Evolutionary conservation across 2,888 invertebrate species (phyloP), one percentile per base, ranked within the genome.

Genomic region (Archips crataeganus): DNA sequence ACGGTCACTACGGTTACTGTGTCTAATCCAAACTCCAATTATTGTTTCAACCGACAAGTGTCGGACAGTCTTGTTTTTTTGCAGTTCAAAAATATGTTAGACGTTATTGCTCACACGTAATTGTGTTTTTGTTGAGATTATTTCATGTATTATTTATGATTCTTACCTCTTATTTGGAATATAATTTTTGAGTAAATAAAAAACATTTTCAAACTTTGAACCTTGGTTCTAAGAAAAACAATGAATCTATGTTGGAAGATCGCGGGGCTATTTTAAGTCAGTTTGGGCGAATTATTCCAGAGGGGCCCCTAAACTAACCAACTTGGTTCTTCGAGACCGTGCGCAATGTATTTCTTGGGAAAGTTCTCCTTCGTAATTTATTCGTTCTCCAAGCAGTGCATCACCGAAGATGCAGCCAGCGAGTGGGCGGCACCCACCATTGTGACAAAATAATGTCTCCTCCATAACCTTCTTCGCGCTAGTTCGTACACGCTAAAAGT

Each of bases 401-500:
- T 93, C 94, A 93, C 91, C 85, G 88, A 90, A 89, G 89, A 89
- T 87, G 87, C 87, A 88, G 89, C 87, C 87, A 86, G 87, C 84
- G 89, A 89, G 93, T 94, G 93, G 93, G 94, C 90, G 94, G 91
- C 86, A 87, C 90, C 90, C 87, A 90, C 92, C 90, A 94, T 94
- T 94, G 94, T 94, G 92, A 94, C 93, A 93, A 93, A 94, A 94
- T 94, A 92, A 92, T 90, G 91, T 92, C 92, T 90, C 89, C 87
- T 89, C 87, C 90, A 87, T 90, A 91, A 90, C 87, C 87, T 88
- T 88, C 88, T 86, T 85, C 83, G 80, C 79, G 79, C 78, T 75
- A 57, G 39, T 71, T 71, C 74, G 64, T 80, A 79, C 83, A 81
- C 76, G 79, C 86, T 77, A 90, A 90, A 90, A 85, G 79, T 81